These are phyloP conservation scores for Paedocypris micromegethes DNA, from an alignment of 2,797 vertebrate species.

Conservation along the genomic window DNA sequence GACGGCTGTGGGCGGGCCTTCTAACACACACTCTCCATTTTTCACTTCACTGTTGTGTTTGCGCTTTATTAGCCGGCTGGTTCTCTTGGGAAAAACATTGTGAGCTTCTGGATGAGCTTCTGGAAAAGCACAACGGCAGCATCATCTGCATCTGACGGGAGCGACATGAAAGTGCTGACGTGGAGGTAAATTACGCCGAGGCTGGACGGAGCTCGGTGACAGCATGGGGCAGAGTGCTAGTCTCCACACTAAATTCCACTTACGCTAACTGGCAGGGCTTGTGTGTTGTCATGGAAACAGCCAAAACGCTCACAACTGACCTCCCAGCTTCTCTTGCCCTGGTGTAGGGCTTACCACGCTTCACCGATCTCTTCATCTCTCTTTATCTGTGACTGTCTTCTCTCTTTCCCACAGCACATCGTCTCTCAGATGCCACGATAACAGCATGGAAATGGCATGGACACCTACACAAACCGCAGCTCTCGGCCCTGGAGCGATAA, in stretches of 20 bases:
- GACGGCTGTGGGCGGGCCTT: conserved; percentile 1
- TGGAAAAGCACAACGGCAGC: neutral
- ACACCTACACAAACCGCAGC: conserved; percentile 39
- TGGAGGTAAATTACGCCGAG: conserved; percentile 28
- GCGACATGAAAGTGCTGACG: conserved; percentile 26
- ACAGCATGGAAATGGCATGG: conserved; percentile 61
- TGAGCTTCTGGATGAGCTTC: conserved; percentile 1
- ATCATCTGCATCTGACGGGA: conserved; percentile 1
- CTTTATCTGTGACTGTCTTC: conserved; percentile 36
- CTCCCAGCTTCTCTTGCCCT: conserved; percentile 38
- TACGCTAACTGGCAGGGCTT: conserved; percentile 41
- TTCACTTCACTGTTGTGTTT: conserved; percentile 24
- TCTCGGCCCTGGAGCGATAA: conserved; percentile 42
- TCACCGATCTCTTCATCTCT: conserved; percentile 42
- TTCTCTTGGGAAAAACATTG: conserved; percentile 13
- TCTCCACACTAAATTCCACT: conserved; percentile 40
- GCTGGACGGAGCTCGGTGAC: conserved; percentile 28
- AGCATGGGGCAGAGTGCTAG: conserved; percentile 30
- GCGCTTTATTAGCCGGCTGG: conserved; percentile 13
- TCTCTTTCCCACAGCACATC: conserved; percentile 38
- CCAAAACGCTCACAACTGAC: conserved; percentile 38
- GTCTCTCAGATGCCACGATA: conserved; percentile 51
- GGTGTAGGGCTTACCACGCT: conserved; percentile 42
- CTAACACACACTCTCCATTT: conserved; percentile 33
- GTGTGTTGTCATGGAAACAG: conserved; percentile 50